These are phyloP conservation scores for Stichodactyla mertensii DNA, from an alignment of 64 coral and sea anemone genomes.

Conservation along the genomic window DNA sequence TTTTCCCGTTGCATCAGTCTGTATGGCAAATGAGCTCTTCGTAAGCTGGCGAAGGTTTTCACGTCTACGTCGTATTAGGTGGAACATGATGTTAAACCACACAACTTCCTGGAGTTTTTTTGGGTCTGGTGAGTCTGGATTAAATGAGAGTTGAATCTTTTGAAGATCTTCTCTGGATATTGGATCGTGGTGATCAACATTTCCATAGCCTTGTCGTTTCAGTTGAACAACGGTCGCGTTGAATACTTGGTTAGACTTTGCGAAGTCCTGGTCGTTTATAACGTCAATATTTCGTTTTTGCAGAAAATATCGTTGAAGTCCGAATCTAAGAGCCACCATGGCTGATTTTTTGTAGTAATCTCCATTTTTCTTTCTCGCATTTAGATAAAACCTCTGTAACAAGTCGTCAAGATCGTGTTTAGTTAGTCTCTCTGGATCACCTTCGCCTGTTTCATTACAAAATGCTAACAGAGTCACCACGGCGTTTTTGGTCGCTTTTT, in stretches of 20 bases:
- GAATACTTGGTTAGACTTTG: constrained; percentile 44
- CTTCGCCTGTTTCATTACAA: too few relatives aligned
- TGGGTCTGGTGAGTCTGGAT: constrained; percentile 39
- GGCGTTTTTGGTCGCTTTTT: too few relatives aligned
- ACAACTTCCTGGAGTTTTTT: constrained; percentile 43
- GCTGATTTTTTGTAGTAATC: constrained; percentile 59
- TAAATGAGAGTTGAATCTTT: constrained; percentile 52
- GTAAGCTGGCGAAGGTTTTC: constrained; percentile 47
- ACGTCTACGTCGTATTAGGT: constrained; percentile 37
- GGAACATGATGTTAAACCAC: constrained; percentile 65
- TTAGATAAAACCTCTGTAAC: too few relatives aligned
- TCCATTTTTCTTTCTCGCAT: too few relatives aligned
- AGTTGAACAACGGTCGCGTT: constrained; percentile 24
- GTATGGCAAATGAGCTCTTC: constrained; percentile 22
- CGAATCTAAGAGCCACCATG: constrained; percentile 47
- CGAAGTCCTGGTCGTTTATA: constrained; percentile 11
- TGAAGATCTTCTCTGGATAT: constrained; percentile 54
- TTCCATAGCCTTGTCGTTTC: constrained; percentile 65
- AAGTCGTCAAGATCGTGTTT: too few relatives aligned
- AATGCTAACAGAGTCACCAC: too few relatives aligned
- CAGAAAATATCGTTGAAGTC: constrained; percentile 1
- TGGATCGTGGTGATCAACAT: constrained; percentile 44
- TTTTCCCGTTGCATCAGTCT: constrained; percentile 11
- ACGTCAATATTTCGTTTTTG: too few relatives aligned
- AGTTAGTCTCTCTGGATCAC: too few relatives aligned